A percentile compares a stretch with the other conserved stretches of the same genome.
These are phyloP conservation scores for Clavelina lepadiformis DNA, from an alignment of 23 tunicate genomes.

Conservation along the genomic window DNA sequence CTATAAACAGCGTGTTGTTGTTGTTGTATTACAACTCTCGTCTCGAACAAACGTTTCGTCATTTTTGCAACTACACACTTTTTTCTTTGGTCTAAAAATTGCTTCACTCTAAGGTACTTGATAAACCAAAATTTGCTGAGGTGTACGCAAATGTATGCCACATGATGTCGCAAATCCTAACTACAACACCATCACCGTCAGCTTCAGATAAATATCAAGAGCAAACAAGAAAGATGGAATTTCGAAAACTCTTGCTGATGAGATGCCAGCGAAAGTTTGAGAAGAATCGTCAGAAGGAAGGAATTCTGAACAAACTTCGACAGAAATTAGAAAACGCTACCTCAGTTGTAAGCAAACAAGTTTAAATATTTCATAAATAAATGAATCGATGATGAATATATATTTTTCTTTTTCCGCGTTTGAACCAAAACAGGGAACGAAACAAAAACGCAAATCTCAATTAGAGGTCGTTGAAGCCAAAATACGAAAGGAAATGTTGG, in stretches of 20 bases:
- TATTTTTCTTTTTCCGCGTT: no score
- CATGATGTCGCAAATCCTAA: constrained; percentile 21
- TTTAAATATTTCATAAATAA: no score
- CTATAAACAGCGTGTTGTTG: no score
- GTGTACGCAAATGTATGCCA: constrained; percentile 81
- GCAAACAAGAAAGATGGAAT: constrained; percentile 26
- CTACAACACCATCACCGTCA: constrained; percentile 3
- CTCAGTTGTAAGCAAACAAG: constrained; percentile 13
- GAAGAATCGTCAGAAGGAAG: constrained; percentile 32
- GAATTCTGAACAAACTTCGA: constrained; percentile 21
- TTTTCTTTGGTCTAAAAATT: no score
- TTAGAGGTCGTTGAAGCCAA: constrained; percentile 30
- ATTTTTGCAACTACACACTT: no score
- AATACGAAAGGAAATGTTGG: constrained; percentile 59
- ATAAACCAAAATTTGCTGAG: constrained; percentile 64
- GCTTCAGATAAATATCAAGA: neutral
- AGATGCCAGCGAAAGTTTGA: constrained; percentile 71
- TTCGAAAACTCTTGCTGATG: constrained; percentile 52
- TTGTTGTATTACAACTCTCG: no score
- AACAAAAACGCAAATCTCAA: constrained; percentile 40
- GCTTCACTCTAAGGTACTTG: constrained; percentile 43
- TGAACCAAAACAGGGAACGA: no score
- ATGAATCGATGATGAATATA: no score
- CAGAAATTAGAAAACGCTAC: no score
- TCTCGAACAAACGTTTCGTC: no score